Conservation (phyloP, 2,888 invertebrate species). For the Tromatobia lineatoria region DNA sequence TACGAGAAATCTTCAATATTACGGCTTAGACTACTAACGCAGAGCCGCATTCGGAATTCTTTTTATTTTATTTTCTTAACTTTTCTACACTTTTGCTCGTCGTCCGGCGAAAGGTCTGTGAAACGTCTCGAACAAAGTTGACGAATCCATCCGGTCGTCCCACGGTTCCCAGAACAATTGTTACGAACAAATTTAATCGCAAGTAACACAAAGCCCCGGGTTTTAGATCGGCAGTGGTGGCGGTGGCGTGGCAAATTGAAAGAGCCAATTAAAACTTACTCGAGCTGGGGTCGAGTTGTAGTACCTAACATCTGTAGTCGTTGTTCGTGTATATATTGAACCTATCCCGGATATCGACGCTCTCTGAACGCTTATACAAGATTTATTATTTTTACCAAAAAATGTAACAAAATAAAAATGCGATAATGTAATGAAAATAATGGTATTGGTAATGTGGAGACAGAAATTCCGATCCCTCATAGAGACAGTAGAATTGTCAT, state of each 20-base stretch:
- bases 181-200: constrained; percentile 72
- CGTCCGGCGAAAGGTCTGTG: constrained; percentile 25
- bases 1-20: background rate
- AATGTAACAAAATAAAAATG: background rate
- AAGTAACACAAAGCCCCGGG: constrained; percentile 68
- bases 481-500: no score
- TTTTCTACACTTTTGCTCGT: constrained; percentile 3
- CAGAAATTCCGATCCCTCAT: no score
- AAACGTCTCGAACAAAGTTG: constrained; percentile 52
- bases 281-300: constrained; percentile 40
- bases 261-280: constrained; percentile 81
- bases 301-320: constrained; percentile 35
- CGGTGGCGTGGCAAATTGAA: constrained; percentile 72
- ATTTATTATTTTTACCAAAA: background rate
- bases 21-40: background rate
- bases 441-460: background rate
- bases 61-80: constrained; percentile 13
- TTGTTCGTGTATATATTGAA: constrained; percentile 16
- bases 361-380: background rate
- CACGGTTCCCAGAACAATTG: constrained; percentile 44
- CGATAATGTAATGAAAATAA: background rate
- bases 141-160: constrained; percentile 27
- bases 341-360: constrained; percentile 10
- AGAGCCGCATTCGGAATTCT: background rate
- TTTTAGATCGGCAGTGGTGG: constrained; percentile 28